Conservation (phyloP, 2,797 vertebrate species). For the Chelon auratus region DNA sequence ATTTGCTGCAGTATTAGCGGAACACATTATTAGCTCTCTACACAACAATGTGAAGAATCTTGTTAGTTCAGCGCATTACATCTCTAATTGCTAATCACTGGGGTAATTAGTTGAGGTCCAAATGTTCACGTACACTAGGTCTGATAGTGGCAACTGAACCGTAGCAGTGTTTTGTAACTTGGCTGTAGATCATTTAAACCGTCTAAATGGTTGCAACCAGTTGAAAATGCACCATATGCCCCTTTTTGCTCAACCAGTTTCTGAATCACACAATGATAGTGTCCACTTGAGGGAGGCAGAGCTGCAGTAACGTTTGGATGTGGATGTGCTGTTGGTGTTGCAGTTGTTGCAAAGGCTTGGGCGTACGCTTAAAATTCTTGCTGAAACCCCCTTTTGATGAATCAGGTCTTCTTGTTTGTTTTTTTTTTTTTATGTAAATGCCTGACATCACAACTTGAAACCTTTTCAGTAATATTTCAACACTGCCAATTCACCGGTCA, state of each 20-base stretch:
- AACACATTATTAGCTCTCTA: too few relatives aligned
- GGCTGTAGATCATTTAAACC: too few relatives aligned
- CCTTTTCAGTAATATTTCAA: conserved; percentile 2
- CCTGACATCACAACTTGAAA: background rate
- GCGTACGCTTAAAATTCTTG: background rate
- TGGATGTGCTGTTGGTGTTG: background rate
- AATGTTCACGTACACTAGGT: background rate
- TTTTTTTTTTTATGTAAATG: background rate
- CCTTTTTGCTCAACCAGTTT: background rate
- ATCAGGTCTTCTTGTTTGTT: background rate
- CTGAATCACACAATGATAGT: conserved; percentile 26
- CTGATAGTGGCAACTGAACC: background rate
- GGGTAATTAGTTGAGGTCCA: background rate
- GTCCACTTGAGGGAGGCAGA: conserved; percentile 77
- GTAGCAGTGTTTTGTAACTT: too few relatives aligned
- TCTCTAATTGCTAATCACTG: background rate
- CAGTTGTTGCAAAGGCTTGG: background rate
- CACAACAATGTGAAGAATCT: too few relatives aligned
- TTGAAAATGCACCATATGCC: too few relatives aligned
- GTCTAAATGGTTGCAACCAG: too few relatives aligned
- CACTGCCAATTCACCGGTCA: background rate
- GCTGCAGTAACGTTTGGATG: conserved; percentile 21
- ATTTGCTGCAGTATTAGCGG: too few relatives aligned
- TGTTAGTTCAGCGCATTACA: too few relatives aligned
- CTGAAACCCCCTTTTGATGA: conserved; percentile 16